phyloP scores from a whole-genome alignment of 2,113 vertebrate genomes.

The Apteryx owenii region DNA sequence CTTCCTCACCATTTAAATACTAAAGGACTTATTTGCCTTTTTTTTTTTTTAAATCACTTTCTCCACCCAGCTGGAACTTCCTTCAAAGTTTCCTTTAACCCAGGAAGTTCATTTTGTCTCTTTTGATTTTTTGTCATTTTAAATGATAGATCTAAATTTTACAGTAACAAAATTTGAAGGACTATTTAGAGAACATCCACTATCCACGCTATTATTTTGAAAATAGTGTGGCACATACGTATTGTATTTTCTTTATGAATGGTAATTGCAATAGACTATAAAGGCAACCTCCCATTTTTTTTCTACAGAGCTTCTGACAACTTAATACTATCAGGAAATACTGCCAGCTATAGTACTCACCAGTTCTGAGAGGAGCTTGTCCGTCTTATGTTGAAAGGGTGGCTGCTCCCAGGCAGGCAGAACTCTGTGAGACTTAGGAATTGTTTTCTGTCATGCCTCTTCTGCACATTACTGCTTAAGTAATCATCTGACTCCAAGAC shows the following conservation, averaged over 20 bases:
- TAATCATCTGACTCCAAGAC: neutral
- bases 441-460: neutral
- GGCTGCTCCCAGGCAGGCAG: neutral
- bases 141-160: neutral
- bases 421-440: neutral
- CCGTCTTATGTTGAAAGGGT: neutral
- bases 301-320: neutral
- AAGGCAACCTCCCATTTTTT: neutral
- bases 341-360: conserved; percentile 18
- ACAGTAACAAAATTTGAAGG: neutral
- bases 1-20: neutral
- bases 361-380: neutral
- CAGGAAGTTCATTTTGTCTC: neutral
- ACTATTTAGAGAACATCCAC: neutral
- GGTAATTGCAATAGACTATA: neutral
- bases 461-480: neutral
- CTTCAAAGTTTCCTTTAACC: neutral
- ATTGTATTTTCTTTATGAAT: neutral
- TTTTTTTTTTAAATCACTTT: neutral
- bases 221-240: neutral
- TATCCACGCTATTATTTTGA: neutral
- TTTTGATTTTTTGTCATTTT: neutral
- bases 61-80: neutral
- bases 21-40: neutral
- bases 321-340: neutral